These are phyloP conservation scores for Takifugu rubripes DNA, from an alignment of 2,797 vertebrate genomes.

Conservation along the genomic window DNA sequence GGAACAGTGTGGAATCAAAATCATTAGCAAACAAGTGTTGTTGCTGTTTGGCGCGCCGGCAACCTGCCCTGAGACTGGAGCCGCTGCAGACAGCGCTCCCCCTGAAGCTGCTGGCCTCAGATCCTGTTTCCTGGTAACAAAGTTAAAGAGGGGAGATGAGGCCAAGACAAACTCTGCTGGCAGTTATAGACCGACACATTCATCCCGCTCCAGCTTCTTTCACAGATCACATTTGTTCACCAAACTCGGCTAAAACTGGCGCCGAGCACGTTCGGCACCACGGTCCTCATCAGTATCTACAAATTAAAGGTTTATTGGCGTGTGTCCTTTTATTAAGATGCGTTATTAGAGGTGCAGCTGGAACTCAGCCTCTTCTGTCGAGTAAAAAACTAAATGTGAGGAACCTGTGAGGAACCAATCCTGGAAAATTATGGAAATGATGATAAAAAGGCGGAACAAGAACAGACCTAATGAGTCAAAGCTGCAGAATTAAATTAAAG, in stretches of 20 bases:
- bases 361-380: too few relatives aligned
- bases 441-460: too few relatives aligned
- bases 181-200: conserved; percentile 18
- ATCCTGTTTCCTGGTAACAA: conserved; percentile 3
- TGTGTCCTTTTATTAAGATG: background rate
- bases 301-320: background rate
- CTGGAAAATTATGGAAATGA: too few relatives aligned
- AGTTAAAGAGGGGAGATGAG: conserved; percentile 5
- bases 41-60: background rate
- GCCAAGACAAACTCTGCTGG: conserved; percentile 21
- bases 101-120: background rate
- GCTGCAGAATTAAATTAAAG: too few relatives aligned
- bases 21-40: background rate
- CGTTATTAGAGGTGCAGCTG: too few relatives aligned
- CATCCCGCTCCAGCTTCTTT: conserved; percentile 10
- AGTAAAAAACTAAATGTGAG: too few relatives aligned
- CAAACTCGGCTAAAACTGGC: conserved; percentile 5
- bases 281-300: background rate
- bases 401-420: too few relatives aligned
- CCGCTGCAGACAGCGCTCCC: background rate
- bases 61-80: background rate
- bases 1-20: too few relatives aligned
- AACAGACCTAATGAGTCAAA: too few relatives aligned
- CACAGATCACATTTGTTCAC: conserved; percentile 1
- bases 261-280: conserved; percentile 2